A percentile compares a stretch with the other conserved stretches of the same genome.
These are phyloP conservation scores for Elmis aenea DNA, from an alignment of 2,888 invertebrate species.

Conservation along the genomic window DNA sequence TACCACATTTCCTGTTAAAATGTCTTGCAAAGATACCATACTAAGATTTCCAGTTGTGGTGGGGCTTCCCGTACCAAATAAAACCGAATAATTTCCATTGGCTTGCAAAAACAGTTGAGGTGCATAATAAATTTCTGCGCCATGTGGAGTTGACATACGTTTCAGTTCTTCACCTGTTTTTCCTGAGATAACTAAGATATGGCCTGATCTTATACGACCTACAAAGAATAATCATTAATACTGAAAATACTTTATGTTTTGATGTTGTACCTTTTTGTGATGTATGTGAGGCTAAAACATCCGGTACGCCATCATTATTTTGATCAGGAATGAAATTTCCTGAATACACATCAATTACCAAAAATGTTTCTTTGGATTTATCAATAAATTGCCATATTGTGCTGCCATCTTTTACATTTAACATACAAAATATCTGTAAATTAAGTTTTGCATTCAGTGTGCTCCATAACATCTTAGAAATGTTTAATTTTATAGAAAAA, in stretches of 20 bases:
- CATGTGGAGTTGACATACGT: slow-evolving; percentile 58
- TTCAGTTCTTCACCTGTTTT: slow-evolving; percentile 60
- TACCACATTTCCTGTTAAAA: slow-evolving; percentile 51
- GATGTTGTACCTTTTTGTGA: slow-evolving; percentile 46
- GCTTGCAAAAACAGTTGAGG: slow-evolving; percentile 60
- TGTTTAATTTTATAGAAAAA: too few species aligned
- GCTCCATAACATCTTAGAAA: neutral
- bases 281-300: slow-evolving; percentile 66
- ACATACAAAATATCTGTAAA: slow-evolving; percentile 55
- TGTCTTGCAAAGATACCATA: slow-evolving; percentile 53
- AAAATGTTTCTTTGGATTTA: slow-evolving; percentile 44
- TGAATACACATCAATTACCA: slow-evolving; percentile 59
- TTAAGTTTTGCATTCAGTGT: neutral
- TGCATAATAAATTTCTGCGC: slow-evolving; percentile 63
- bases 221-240: slow-evolving; percentile 26
- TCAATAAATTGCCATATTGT: slow-evolving; percentile 60
- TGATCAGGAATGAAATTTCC: slow-evolving; percentile 67
- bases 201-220: slow-evolving; percentile 51
- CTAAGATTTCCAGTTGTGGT: slow-evolving; percentile 68
- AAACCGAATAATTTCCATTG: slow-evolving; percentile 58
- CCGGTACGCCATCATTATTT: slow-evolving; percentile 63
- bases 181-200: slow-evolving; percentile 66
- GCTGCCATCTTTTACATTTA: slow-evolving; percentile 63
- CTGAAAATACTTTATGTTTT: slow-evolving; percentile 6
- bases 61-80: slow-evolving; percentile 72